Evolutionary conservation across 2,113 vertebrate species (phyloP), one percentile per base, ranked within the genome.

Genomic region (Rhinolophus sinicus): DNA sequence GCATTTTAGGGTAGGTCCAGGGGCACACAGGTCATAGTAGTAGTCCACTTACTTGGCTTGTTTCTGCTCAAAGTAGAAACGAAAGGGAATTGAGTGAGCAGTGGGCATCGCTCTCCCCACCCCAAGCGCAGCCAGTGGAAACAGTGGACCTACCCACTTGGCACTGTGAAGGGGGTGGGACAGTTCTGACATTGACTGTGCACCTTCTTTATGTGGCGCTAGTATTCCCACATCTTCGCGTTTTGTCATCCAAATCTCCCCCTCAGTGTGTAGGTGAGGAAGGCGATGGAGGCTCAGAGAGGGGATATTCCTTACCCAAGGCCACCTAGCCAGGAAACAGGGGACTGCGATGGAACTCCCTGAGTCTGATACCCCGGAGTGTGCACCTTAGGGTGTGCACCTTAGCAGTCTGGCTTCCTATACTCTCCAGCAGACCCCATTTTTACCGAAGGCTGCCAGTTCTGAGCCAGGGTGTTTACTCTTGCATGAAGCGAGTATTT

Each of bases 321-420:
- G 10, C 50, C 70, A 69, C 35, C 3, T 15, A 18, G 54, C 50
- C 14, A 18, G 40, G 44, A 87, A 22, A 15, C 13, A 11, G 33
- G 26, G 28, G n/a, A 19, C 12, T 15, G 30, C n/a, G 9, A 3
- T 9, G 28, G 38, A 38, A 28, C 9, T 33, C 38, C 21, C 21
- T 0, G 5, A 58, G 40, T 40, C 78, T 9, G 13, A 3, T 0
- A 1, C 4, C 6, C 28, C 2, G 3, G 40, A 18, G 10, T 0
- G 5, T 62, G 40, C 8, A 0, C 72, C 47, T 50, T 1, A 0
- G 15, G 26, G 7, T 2, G 21, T n/a, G 6, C 28, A 26, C 21
- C 58, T 52, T 4, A 8, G 76, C 11, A n/a, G 35, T 22, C 8
- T 22, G 28, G 33, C 44, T 70, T 33, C 18, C n/a, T 9, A 8